Base-by-base conservation (phyloP, 2,888 invertebrate species). In the Molorchus minor region DNA sequence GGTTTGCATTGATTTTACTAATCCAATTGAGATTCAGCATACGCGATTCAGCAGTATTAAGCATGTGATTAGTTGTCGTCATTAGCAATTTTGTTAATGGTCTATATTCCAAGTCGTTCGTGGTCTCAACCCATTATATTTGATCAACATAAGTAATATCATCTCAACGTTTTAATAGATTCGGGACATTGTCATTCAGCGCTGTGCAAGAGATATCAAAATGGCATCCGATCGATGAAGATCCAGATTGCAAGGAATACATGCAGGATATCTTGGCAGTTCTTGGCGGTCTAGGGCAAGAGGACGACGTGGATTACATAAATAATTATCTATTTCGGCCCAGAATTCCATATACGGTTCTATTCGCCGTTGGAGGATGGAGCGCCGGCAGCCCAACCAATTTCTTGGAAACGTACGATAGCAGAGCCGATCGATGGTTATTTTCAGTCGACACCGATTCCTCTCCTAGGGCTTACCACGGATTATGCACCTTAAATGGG, bases 321-420 rank as follows among this genome's bases (percentile, higher is more conserved):
- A 62, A 66, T 35, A 67, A 67, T 29, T 73, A 72, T 35, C 33
- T 73, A 5, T 72, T 69, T 36, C 62, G 75, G 21, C 92, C 93
- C 0, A 82, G 94, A 59, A 86, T 92, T 79, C 92, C 86, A 43
- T 88, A 90, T 77, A 90, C 90, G 72, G 86, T 91, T 69, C 83
- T 94, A 8, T 93, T 94, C 77, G 91, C 93, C 10, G 87, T 93
- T 13, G 93, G 93, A 2, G 94, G 94, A 1, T 93, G 93, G 94
- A 84, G 88, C 76, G 85, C 89, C n/a, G 92, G 92, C n/a, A 89
- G 89, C 64, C 92, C 92, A 0, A 92, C 92, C 0, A 90, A 88
- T 80, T 91, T 90, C 71, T 86, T 90, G 19, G 89, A 88, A 79
- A 91, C 90, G 53, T 93, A 93, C 77, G 90, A 89, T 72, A 87